A percentile compares a stretch with the other conserved stretches of the same genome.
phyloP scores from a whole-genome alignment of 2,888 invertebrate genomes.

The Drosophila subsilvestris region DNA sequence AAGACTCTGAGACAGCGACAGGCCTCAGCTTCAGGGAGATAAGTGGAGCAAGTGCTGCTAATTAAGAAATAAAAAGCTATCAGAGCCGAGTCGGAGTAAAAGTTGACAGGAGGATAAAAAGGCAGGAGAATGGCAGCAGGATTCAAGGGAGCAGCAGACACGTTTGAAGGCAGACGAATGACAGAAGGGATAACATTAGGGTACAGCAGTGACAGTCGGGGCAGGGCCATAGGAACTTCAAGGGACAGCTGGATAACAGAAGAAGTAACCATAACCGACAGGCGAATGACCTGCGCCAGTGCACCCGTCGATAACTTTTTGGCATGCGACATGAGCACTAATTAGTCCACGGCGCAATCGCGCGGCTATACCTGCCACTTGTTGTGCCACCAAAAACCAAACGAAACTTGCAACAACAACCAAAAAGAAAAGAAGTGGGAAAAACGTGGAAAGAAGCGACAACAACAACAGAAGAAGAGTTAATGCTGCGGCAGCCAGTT shows the following conservation, averaged over 20 bases:
- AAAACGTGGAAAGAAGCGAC: conserved; percentile 24
- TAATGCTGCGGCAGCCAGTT: conserved; percentile 57
- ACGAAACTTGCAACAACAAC: conserved; percentile 2
- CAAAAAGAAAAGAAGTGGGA: conserved; percentile 3
- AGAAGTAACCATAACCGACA: conserved; percentile 1
- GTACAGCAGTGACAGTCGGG: not conserved
- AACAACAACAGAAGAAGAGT: conserved; percentile 48
- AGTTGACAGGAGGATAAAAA: conserved; percentile 66
- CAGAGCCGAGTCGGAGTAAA: conserved; percentile 35
- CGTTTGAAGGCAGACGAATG: not conserved
- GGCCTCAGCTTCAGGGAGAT: conserved; percentile 9
- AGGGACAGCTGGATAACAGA: not conserved
- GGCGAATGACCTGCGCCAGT: conserved; percentile 57
- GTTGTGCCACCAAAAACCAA: conserved; percentile 42
- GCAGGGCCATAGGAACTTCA: not conserved
- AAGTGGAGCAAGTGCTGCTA: conserved; percentile 65
- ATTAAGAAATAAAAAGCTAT: conserved; percentile 77
- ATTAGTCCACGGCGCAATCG: conserved; percentile 66
- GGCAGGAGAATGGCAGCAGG: conserved; percentile 20
- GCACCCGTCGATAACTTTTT: conserved; percentile 57
- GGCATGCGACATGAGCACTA: conserved; percentile 77
- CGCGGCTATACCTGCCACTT: conserved; percentile 63
- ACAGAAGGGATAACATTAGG: not conserved
- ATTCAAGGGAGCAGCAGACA: not conserved
- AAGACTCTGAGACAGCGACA: conserved; percentile 25